phyloP scores from a whole-genome alignment of 2,113 vertebrate genomes.

The Lagenorhynchus albirostris region DNA sequence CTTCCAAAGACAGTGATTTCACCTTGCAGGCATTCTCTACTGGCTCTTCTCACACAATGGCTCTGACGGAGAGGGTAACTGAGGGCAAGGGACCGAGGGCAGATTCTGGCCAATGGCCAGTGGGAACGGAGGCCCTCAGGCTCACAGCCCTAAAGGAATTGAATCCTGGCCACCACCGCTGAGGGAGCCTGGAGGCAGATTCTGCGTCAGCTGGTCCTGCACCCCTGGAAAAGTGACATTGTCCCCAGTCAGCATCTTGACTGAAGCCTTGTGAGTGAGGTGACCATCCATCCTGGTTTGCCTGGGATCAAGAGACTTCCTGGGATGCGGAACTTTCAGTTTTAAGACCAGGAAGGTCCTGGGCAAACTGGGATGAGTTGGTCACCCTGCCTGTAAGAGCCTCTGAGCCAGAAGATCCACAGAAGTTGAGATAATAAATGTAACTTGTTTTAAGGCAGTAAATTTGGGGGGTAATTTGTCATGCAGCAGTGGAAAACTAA shows the following conservation, averaged over 20 bases:
- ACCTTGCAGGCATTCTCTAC: neutral
- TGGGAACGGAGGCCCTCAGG: too few relatives aligned
- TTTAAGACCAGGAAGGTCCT: neutral
- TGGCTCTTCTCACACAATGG: neutral
- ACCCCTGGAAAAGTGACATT: neutral
- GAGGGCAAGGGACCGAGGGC: neutral
- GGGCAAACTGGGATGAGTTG: neutral
- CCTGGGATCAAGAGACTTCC: neutral
- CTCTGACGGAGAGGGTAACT: neutral
- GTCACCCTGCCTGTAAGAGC: neutral
- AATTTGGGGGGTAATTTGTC: neutral
- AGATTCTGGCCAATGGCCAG: too few relatives aligned
- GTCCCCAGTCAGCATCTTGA: neutral
- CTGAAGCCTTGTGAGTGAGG: neutral
- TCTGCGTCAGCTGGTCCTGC: too few relatives aligned
- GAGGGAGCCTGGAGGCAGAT: neutral
- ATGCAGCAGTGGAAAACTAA: neutral
- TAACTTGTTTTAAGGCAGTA: neutral
- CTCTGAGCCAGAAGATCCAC: neutral
- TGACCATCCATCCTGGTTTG: neutral
- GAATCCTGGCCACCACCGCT: too few relatives aligned
- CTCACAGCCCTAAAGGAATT: accelerated
- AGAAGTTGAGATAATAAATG: neutral
- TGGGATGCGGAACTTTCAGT: neutral
- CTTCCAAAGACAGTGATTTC: neutral